phyloP scores from a whole-genome alignment of 2,888 invertebrate species.

The Chloromyia formosa region DNA sequence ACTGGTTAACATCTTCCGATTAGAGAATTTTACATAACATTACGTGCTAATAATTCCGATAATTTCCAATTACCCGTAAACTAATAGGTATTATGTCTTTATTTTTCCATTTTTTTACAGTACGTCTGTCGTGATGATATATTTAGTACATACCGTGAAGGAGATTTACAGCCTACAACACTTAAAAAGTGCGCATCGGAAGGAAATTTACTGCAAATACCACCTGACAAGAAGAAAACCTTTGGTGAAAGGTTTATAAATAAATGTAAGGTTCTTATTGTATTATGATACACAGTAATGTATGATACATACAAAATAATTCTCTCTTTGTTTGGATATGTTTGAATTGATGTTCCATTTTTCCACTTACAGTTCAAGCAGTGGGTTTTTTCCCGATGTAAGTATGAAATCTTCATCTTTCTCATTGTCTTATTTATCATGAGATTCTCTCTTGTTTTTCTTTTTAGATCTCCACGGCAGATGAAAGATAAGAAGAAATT shows the following conservation, averaged over 20 bases:
- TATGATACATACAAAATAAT: neutral
- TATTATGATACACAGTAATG: neutral
- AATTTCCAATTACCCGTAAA: too few species aligned
- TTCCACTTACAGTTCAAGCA: conserved; percentile 54
- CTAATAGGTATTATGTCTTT: too few species aligned
- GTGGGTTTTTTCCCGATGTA: conserved; percentile 57
- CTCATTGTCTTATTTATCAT: neutral
- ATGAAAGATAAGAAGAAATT: conserved; percentile 56
- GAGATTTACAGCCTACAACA: conserved; percentile 9
- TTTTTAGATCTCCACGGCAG: conserved; percentile 57
- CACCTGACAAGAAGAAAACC: conserved; percentile 61
- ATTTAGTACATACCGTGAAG: conserved; percentile 58
- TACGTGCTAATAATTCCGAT: too few species aligned
- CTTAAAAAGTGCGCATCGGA: conserved; percentile 61
- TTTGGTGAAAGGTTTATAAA: conserved; percentile 59
- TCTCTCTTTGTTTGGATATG: too few species aligned
- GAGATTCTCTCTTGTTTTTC: too few species aligned
- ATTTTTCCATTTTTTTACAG: conserved; percentile 55
- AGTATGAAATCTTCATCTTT: conserved; percentile 50
- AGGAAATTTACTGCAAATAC: conserved; percentile 59
- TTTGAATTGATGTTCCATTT: conserved; percentile 44
- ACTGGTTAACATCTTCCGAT: too few species aligned
- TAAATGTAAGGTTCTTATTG: conserved; percentile 56
- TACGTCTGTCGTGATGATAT: conserved; percentile 61
- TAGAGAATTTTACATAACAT: too few species aligned